Evolutionary conservation across 2,797 vertebrate genomes (phyloP).

Genomic region (Ptychadena robeensis): DNA sequence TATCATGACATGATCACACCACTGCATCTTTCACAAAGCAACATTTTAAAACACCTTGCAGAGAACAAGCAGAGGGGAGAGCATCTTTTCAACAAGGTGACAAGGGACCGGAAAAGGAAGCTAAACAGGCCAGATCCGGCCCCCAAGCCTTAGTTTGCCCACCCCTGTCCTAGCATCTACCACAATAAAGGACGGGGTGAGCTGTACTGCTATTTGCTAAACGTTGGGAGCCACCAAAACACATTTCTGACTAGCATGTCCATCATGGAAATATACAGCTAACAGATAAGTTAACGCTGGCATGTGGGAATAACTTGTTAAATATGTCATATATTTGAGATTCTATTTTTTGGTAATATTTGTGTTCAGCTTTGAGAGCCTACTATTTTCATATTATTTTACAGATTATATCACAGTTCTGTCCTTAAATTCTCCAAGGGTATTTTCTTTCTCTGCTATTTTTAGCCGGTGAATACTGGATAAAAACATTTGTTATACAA

Average conservation of each 20-base stretch:
- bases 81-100: too few relatives aligned
- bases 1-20: too few relatives aligned
- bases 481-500: slow-evolving; percentile 58
- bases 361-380: slow-evolving; percentile 24
- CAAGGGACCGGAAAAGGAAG: too few relatives aligned
- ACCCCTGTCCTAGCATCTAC: too few relatives aligned
- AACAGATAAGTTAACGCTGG: background rate
- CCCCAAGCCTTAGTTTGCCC: too few relatives aligned
- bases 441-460: slow-evolving; percentile 44
- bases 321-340: slow-evolving; percentile 20
- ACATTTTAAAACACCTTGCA: too few relatives aligned
- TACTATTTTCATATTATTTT: slow-evolving; percentile 50
- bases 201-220: background rate
- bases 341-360: slow-evolving; percentile 40
- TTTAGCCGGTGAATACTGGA: slow-evolving; percentile 49
- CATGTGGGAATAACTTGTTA: slow-evolving; percentile 11
- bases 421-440: slow-evolving; percentile 48
- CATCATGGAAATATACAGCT: background rate
- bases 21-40: too few relatives aligned
- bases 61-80: too few relatives aligned
- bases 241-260: background rate
- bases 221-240: background rate
- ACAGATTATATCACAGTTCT: slow-evolving; percentile 55
- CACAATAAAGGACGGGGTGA: too few relatives aligned
- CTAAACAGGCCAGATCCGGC: too few relatives aligned